These are phyloP conservation scores for Trichogramma dendrolimi DNA, from an alignment of 2,888 invertebrate genomes.

Conservation along the genomic window DNA sequence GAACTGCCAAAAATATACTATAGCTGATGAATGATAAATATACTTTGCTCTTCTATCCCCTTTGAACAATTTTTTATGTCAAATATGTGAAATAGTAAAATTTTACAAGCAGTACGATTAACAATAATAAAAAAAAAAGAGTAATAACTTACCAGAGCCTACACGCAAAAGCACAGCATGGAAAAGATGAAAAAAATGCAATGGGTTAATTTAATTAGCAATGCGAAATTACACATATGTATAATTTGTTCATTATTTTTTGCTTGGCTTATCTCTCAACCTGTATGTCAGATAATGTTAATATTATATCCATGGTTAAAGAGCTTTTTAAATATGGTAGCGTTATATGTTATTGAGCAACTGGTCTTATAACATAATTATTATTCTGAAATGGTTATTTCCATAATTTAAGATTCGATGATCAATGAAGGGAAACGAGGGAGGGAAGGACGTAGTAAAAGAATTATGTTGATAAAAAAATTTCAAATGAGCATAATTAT, in stretches of 20 bases:
- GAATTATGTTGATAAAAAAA: no score
- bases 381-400: no score
- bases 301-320: not conserved
- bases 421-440: no score
- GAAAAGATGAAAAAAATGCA: slow-evolving; percentile 36
- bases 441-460: no score
- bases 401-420: no score
- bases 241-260: no score
- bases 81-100: not conserved
- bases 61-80: slow-evolving; percentile 3
- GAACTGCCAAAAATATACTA: no score
- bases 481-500: no score
- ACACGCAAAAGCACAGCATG: slow-evolving; percentile 42
- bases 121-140: slow-evolving; percentile 29
- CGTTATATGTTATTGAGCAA: no score
- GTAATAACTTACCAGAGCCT: slow-evolving; percentile 50
- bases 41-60: slow-evolving; percentile 19
- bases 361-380: no score
- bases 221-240: slow-evolving; percentile 15
- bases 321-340: not conserved
- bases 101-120: not conserved
- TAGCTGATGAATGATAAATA: not conserved
- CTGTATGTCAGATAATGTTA: not conserved
- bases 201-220: slow-evolving; percentile 33
- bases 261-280: no score